phyloP scores from a whole-genome alignment of 2,797 vertebrate genomes.

The Danio tinwini region DNA sequence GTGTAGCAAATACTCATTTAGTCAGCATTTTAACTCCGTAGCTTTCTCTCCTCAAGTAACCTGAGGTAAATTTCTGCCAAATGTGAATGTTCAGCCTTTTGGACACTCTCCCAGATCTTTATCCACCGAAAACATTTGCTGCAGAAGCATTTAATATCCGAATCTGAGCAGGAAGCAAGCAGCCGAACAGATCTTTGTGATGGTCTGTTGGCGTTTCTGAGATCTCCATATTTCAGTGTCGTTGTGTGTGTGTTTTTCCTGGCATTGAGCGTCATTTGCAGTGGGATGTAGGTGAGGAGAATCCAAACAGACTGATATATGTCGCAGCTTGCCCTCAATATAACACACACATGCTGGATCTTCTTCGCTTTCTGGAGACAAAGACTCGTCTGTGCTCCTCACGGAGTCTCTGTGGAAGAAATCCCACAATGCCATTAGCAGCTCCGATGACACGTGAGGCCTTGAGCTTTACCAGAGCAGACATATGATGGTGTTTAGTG shows the following conservation, averaged over 20 bases:
- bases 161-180: neutral
- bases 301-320: constrained; percentile 30
- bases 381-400: constrained; percentile 44
- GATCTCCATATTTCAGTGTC: constrained; percentile 37
- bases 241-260: constrained; percentile 39
- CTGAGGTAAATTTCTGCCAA: neutral
- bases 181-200: neutral
- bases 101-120: constrained; percentile 17
- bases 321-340: constrained; percentile 28
- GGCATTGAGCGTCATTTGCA: neutral
- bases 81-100: neutral
- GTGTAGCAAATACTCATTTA: neutral
- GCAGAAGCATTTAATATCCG: neutral
- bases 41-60: neutral
- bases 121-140: constrained; percentile 1
- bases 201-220: constrained; percentile 12
- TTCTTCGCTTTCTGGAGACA: constrained; percentile 21
- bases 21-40: no score
- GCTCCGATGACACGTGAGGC: neutral
- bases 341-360: neutral
- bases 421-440: constrained; percentile 1
- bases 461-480: neutral
- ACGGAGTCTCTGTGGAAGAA: constrained; percentile 12
- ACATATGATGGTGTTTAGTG: neutral
- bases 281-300: constrained; percentile 3